Evolutionary conservation across 2,888 invertebrate species (phyloP).

Genomic region (Drosophila leonis): DNA sequence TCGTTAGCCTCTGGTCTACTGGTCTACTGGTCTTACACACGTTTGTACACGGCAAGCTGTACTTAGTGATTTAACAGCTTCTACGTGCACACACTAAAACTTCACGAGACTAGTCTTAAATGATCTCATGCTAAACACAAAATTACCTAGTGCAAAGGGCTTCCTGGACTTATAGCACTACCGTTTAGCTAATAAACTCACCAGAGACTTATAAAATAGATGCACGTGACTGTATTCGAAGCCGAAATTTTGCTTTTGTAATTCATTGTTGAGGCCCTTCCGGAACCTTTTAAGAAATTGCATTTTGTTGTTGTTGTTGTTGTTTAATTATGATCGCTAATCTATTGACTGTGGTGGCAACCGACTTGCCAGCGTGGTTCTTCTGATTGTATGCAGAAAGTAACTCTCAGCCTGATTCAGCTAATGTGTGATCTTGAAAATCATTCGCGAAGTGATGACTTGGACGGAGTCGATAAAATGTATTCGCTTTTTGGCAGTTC

Average conservation of each 20-base stretch:
- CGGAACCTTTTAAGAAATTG: slow-evolving; percentile 76
- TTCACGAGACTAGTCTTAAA: slow-evolving; percentile 10
- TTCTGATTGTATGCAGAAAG: neutral
- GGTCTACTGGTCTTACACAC: slow-evolving; percentile 7
- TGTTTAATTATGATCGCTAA: slow-evolving; percentile 1
- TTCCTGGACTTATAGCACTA: neutral
- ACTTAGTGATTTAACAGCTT: slow-evolving; percentile 22
- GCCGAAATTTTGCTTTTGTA: slow-evolving; percentile 81
- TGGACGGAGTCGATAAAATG: slow-evolving; percentile 27
- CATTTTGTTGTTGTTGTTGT: slow-evolving; percentile 55
- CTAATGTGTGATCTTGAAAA: slow-evolving; percentile 37
- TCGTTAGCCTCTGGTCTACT: slow-evolving; percentile 11
- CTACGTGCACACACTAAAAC: slow-evolving; percentile 19
- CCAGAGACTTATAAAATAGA: slow-evolving; percentile 84
- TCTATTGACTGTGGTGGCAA: neutral
- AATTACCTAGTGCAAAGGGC: slow-evolving; percentile 3
- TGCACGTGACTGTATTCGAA: slow-evolving; percentile 81
- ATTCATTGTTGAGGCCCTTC: slow-evolving; percentile 77
- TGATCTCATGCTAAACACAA: slow-evolving; percentile 22
- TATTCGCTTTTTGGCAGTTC: slow-evolving; percentile 1
- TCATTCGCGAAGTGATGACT: slow-evolving; percentile 16
- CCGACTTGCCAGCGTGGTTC: neutral
- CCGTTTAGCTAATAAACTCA: slow-evolving; percentile 48
- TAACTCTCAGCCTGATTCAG: slow-evolving; percentile 18
- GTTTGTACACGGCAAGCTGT: slow-evolving; percentile 10